Conservation (phyloP, 2,797 vertebrate species). For the Cuculus canorus region DNA sequence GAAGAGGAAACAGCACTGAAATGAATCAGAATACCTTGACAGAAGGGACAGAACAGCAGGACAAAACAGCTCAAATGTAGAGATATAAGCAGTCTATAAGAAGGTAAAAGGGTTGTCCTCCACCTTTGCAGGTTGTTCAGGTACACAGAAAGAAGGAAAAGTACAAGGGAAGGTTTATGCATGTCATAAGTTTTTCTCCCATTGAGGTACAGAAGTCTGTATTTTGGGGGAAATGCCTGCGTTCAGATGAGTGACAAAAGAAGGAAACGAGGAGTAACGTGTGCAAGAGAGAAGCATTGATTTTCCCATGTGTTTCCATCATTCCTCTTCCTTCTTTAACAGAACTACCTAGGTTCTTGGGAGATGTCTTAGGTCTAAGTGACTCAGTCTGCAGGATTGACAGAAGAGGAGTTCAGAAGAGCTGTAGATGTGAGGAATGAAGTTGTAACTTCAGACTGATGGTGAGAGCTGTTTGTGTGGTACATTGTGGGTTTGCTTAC, state of each 20-base stretch:
- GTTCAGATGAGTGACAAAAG: conserved; percentile 64
- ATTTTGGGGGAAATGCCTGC: conserved; percentile 55
- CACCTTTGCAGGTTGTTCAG: background rate
- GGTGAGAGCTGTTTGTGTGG: conserved; percentile 45
- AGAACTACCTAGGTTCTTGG: conserved; percentile 8
- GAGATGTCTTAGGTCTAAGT: background rate
- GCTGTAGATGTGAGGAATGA: conserved; percentile 48
- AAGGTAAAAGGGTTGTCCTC: background rate
- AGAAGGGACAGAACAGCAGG: background rate
- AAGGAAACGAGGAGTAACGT: conserved; percentile 53
- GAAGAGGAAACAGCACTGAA: background rate
- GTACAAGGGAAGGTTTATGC: conserved; percentile 27
- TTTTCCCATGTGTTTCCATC: background rate
- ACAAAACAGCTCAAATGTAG: background rate
- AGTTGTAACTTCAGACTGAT: conserved; percentile 68
- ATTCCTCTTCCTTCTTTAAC: background rate
- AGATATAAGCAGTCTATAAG: background rate
- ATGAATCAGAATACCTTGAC: background rate
- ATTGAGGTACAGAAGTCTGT: conserved; percentile 39
- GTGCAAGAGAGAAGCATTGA: background rate
- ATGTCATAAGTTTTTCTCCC: conserved; percentile 32
- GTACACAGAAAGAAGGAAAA: background rate
- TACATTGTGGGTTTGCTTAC: background rate
- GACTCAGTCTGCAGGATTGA: conserved; percentile 8
- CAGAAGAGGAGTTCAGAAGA: conserved; percentile 32